Evolutionary conservation across 35 echinoderm and acorn worm genomes (phyloP).

Genomic region (Ophioderma brevispina): DNA sequence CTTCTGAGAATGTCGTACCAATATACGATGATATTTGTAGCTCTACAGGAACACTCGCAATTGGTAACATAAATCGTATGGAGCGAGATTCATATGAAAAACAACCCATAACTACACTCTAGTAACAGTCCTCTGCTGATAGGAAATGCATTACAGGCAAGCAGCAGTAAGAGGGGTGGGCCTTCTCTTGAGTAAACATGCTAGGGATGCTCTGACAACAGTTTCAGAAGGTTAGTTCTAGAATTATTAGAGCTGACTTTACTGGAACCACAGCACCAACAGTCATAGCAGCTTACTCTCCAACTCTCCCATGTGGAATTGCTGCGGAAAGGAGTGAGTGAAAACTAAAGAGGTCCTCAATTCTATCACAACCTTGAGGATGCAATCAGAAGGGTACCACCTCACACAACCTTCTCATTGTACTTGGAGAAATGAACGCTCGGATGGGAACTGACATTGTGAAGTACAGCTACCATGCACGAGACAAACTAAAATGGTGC

Average conservation of each 20-base stretch:
- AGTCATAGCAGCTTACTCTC: too few species aligned
- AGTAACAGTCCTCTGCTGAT: neutral
- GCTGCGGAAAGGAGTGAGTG: neutral
- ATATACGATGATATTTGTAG: neutral
- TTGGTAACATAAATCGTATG: neutral
- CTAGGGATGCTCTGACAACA: neutral
- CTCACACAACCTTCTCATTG: too few species aligned
- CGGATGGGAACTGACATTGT: too few species aligned
- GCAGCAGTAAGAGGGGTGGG: neutral
- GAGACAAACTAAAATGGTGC: too few species aligned
- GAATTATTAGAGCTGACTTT: neutral
- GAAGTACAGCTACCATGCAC: too few species aligned
- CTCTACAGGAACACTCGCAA: neutral
- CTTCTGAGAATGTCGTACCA: neutral
- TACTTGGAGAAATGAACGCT: too few species aligned
- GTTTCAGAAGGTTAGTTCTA: neutral
- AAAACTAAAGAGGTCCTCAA: neutral
- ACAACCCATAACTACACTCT: neutral
- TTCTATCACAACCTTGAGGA: too few species aligned
- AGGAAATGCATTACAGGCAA: neutral
- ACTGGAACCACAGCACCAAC: neutral
- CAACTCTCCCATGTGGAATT: too few species aligned
- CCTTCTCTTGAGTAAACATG: neutral
- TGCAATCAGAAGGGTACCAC: too few species aligned
- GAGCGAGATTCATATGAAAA: neutral